Conservation (phyloP, 2,113 vertebrate genomes). For the Pseudopodoces humilis region DNA sequence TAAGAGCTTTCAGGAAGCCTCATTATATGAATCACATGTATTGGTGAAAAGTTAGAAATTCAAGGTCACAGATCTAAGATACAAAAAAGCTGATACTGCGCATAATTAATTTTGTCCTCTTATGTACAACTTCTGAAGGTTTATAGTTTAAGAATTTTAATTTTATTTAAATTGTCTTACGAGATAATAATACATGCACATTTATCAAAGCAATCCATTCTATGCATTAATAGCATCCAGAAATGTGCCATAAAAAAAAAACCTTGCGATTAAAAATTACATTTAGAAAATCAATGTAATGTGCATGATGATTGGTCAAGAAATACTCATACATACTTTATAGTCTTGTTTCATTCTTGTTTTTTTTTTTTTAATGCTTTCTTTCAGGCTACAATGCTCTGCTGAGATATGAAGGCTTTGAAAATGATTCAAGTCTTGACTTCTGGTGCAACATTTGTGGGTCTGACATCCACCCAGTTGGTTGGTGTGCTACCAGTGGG, state of each 20-base stretch:
- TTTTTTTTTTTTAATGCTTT: not conserved
- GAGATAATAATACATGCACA: not conserved
- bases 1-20: not conserved
- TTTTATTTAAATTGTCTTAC: not conserved
- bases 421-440: slow-evolving; percentile 91
- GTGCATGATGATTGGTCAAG: not conserved
- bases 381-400: slow-evolving; percentile 91
- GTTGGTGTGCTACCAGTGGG: slow-evolving; percentile 95
- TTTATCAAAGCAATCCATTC: not conserved
- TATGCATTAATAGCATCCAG: not conserved
- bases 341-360: not conserved
- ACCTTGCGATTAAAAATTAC: not conserved
- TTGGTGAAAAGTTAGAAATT: not conserved
- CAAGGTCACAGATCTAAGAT: not conserved
- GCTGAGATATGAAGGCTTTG: slow-evolving; percentile 96
- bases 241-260: not conserved
- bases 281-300: not conserved
- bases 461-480: slow-evolving; percentile 94
- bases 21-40: rapidly evolving
- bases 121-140: not conserved
- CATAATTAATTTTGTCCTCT: not conserved
- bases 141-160: not conserved
- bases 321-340: not conserved
- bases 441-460: slow-evolving; percentile 95
- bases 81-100: not conserved